Evolutionary conservation across 2,888 invertebrate genomes (phyloP).

Genomic region (Lymantria monacha): DNA sequence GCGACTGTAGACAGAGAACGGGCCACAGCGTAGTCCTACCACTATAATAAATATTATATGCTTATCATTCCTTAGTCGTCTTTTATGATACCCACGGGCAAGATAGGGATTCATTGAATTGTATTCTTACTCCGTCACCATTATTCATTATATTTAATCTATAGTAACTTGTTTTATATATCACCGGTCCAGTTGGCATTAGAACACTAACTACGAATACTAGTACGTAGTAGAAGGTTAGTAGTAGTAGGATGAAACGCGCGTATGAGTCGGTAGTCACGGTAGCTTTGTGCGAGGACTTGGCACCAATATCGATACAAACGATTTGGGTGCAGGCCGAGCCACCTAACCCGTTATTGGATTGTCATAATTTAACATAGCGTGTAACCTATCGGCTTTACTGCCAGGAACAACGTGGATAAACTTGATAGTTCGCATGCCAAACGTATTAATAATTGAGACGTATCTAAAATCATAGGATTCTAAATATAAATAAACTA

Average conservation of each 20-base stretch:
- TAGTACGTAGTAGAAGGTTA: background rate
- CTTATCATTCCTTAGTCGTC: no score
- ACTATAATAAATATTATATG: no score
- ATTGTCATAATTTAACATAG: constrained; percentile 76
- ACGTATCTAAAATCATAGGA: no score
- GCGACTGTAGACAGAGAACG: no score
- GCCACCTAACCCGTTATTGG: constrained; percentile 73
- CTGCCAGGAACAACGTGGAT: constrained; percentile 53
- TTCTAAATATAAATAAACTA: no score
- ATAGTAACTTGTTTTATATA: constrained; percentile 9
- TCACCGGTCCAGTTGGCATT: constrained; percentile 26
- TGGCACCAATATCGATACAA: constrained; percentile 67
- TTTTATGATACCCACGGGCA: no score
- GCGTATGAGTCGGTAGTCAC: constrained; percentile 32
- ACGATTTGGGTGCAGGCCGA: constrained; percentile 73
- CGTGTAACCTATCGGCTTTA: constrained; percentile 61
- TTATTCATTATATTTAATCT: no score
- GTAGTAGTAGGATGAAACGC: constrained; percentile 14
- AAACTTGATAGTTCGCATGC: constrained; percentile 52
- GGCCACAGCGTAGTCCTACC: no score
- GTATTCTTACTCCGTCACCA: no score
- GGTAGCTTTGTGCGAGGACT: constrained; percentile 54
- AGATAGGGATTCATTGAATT: no score
- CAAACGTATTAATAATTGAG: constrained; percentile 23
- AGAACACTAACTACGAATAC: constrained; percentile 3